These are phyloP conservation scores for Mustelus asterias DNA, from an alignment of 2,113 vertebrate species.

Conservation along the genomic window DNA sequence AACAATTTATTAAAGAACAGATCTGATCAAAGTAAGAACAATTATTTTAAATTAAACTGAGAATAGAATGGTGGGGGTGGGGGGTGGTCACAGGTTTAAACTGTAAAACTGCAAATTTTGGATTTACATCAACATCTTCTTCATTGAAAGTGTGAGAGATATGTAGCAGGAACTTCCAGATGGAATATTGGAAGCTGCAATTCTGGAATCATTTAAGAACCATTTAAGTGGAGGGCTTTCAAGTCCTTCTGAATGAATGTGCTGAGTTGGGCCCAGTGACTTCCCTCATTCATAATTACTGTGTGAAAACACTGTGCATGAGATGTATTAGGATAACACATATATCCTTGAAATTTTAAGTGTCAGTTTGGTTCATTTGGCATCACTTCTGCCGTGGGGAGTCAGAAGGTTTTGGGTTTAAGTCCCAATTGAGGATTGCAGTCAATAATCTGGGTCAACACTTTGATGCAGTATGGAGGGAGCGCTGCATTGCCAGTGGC, in stretches of 20 bases:
- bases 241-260: neutral
- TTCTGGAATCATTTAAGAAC: neutral
- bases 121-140: neutral
- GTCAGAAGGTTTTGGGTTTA: neutral
- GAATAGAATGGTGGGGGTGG: neutral
- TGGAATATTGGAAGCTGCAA: neutral
- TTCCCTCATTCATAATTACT: neutral
- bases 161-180: neutral
- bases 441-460: neutral
- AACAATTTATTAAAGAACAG: neutral
- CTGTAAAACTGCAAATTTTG: neutral
- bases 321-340: neutral
- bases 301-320: neutral
- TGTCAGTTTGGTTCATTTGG: neutral
- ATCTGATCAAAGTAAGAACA: neutral
- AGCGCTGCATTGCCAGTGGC: neutral
- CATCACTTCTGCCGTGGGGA: neutral
- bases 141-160: neutral
- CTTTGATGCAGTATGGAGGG: neutral
- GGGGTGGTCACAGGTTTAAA: neutral
- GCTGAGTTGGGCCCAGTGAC: neutral
- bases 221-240: neutral
- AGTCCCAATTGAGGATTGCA: neutral
- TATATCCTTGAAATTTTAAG: neutral
- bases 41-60: conserved; percentile 4